A percentile compares a stretch with the other conserved stretches of the same genome.
phyloP scores from a whole-genome alignment of 2,888 invertebrate species.

The Scelioninae gen. 1 region DNA sequence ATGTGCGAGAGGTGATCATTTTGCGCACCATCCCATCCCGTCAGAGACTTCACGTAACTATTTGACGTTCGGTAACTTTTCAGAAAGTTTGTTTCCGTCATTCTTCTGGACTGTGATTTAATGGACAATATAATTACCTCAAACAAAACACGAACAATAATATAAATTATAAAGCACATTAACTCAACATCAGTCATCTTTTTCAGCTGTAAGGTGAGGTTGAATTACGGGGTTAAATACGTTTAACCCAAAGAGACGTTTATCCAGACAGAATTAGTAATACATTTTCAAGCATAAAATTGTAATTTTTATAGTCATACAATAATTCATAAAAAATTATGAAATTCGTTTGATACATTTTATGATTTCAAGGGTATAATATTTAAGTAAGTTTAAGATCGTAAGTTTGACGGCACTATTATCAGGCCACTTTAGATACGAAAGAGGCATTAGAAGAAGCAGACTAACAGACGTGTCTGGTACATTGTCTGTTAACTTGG shows the following conservation, averaged over 20 bases:
- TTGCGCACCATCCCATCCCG: slow-evolving; percentile 45
- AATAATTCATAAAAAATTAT: too few relatives aligned
- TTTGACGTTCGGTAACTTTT: slow-evolving; percentile 47
- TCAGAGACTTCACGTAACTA: slow-evolving; percentile 36
- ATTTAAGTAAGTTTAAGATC: neutral
- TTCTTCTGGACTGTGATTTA: slow-evolving; percentile 7
- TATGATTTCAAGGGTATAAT: too few relatives aligned
- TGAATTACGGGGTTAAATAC: slow-evolving; percentile 8
- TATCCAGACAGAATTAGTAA: neutral
- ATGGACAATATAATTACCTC: slow-evolving; percentile 32
- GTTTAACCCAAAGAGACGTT: neutral
- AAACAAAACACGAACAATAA: slow-evolving; percentile 6
- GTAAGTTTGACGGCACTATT: slow-evolving; percentile 63
- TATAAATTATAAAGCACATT: neutral
- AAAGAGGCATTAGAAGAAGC: slow-evolving; percentile 28
- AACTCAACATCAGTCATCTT: neutral
- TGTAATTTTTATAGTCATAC: neutral
- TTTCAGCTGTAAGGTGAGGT: neutral
- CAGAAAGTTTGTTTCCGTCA: slow-evolving; percentile 43
- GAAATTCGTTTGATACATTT: too few relatives aligned
- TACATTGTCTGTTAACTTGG: slow-evolving; percentile 48
- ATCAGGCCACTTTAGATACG: slow-evolving; percentile 70
- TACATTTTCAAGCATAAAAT: neutral
- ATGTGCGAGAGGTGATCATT: slow-evolving; percentile 53
- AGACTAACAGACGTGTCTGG: slow-evolving; percentile 55